Evolutionary conservation across 92 coral and sea anemone genomes (phyloP), one percentile per base, ranked within the genome.

Genomic region (Siderastrea radians): DNA sequence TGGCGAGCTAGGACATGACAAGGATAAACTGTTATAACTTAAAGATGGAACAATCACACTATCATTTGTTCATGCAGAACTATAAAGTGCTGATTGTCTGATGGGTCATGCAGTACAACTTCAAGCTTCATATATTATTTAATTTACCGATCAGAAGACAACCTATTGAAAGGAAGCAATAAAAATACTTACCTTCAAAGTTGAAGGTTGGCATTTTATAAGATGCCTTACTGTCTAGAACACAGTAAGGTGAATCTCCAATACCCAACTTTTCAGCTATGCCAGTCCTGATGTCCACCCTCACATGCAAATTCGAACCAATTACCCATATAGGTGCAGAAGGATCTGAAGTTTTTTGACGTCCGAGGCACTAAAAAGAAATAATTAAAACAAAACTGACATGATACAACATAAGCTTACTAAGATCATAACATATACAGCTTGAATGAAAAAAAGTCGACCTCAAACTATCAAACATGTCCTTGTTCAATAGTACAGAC

Each of bases 231-330:
- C 83, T 55, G 61, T 55, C 82, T 53, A 73, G 44, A 44, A 72
- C 83, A 51, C 88, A 73, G 82, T 51, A 83, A 57, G 88, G 88
- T 72, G 88, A 83, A 47, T 83, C 88, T n/a, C 44, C n/a, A 5
- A 61, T 70, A 45, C 53, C 54, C 45, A 83, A 13, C 59, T 66
- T 54, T 53, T 60, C 78, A 48, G 78, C 84, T n/a, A 1, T 83
- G 43, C 78, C 78, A 16, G 49, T 50, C 49, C 17, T 62, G 9
- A 55, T 51, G 48, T 77, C 70, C 2, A 73, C 88, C 80, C 43
- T 75, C 61, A 75, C 19, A 52, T 83, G 83, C 48, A 72, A 69
- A 65, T 83, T 83, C 1, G 82, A 71, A 45, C 51, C 88, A 83
- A 83, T 19, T 3, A 83, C 49, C 88, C 88, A 83, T 9, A 65